phyloP scores from a whole-genome alignment of 2,113 vertebrate species.

The Hassar affinis region DNA sequence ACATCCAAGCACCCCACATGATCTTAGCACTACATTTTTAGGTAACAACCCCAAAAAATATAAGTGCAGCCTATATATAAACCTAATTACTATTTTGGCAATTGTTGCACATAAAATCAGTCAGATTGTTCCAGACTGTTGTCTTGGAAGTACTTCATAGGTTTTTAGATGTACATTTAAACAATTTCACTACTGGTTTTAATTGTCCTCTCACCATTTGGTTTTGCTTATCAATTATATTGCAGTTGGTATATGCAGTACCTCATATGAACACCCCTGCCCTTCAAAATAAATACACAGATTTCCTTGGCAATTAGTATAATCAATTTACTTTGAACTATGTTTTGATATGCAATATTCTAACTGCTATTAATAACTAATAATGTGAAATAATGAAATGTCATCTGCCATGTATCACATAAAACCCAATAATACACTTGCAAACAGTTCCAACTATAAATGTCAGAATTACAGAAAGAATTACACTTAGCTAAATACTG shows the following conservation, averaged over 20 bases:
- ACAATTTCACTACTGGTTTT: background rate
- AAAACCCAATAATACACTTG: background rate
- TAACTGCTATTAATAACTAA: background rate
- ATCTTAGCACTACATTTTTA: background rate
- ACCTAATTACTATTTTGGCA: background rate
- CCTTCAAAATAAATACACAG: background rate
- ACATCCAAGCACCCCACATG: background rate
- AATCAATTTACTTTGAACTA: background rate
- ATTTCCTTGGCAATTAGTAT: constrained; percentile 1
- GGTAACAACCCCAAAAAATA: background rate
- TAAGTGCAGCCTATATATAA: background rate
- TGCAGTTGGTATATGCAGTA: background rate
- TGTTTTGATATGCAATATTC: background rate
- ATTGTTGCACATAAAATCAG: background rate
- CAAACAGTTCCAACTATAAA: background rate
- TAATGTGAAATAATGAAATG: no score
- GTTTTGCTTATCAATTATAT: background rate
- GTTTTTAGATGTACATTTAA: background rate
- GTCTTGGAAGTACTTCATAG: background rate
- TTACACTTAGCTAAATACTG: background rate
- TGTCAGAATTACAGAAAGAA: background rate
- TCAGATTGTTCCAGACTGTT: background rate
- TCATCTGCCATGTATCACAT: background rate
- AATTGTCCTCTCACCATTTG: background rate
- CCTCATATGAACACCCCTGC: background rate